Conservation (phyloP, 2,113 vertebrate species). For the Tapirus terrestris region DNA sequence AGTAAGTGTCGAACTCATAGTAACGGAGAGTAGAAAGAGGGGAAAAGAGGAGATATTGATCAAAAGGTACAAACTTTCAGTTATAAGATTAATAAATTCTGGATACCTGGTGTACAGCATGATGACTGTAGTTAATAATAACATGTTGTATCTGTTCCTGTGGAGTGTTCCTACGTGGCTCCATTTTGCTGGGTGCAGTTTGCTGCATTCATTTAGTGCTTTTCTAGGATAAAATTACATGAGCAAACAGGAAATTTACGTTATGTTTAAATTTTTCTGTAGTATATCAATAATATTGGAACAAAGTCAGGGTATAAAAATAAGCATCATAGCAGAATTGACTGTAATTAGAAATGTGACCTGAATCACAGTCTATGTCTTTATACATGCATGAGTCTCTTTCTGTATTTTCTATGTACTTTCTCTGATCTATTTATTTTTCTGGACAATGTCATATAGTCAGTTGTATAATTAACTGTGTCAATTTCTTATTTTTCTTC, state of each 20-base stretch:
- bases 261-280: neutral
- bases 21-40: neutral
- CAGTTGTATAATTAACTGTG: neutral
- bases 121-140: neutral
- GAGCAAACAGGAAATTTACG: neutral
- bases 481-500: neutral
- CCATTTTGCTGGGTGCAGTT: neutral
- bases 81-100: neutral
- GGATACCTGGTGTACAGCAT: neutral
- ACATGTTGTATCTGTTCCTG: neutral
- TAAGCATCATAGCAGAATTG: neutral
- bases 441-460: neutral
- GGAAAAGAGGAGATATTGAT: neutral
- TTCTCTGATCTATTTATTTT: neutral
- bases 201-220: neutral
- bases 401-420: neutral
- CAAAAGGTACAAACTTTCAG: neutral
- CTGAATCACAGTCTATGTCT: neutral
- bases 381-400: neutral
- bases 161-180: neutral
- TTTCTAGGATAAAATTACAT: neutral
- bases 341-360: neutral
- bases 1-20: neutral
- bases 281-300: neutral
- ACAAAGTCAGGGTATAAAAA: neutral